Evolutionary conservation across 1,140 invertebrate genomes (phyloP), one percentile per base, ranked within the genome.

Genomic region (Camponotus vicinus): DNA sequence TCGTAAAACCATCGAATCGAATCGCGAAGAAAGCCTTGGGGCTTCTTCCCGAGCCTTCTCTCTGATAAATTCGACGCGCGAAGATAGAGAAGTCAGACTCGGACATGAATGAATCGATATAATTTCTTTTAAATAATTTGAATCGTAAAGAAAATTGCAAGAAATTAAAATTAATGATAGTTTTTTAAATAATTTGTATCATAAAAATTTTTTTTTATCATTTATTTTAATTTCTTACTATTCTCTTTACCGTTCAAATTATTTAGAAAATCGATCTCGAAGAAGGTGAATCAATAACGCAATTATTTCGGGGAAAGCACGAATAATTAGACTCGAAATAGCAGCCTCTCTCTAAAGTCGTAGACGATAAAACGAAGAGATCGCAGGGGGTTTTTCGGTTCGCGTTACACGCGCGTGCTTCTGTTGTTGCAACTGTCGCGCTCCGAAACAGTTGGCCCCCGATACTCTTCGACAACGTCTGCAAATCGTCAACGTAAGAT

Each of bases 1-100:
- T 93, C 89, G 84, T 87, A 85, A 92, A 94, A 93, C 91, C 93
- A 94, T 91, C 93, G 93, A 89, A 91, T 94, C 93, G 93, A 93
- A 93, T 94, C 89, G 90, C 83, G 64, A 75, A 93, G 76, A 93
- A 93, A 92, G 88, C 77, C 13, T 49, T 32, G 9, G 13, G 49
- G 15, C 45, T 37, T 32, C 67, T 18, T 45, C 3, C 27, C 13
- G 2, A 3, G 15, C 7, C 11, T 13, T 18, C 32, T 83, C 55
- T 80, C 67, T 69, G 18, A 40, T 73, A 18, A 6, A 61, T 42
- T 13, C 18, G 2, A 6, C 27, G 49, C 49, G 49, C 70, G 32
- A 18, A 0, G 27, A 21, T 21, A 45, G 37, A 15, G 42, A 82
- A 61, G 55, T 82, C 40, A 82, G 18, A 1, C 5, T 55, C 21